Base-by-base conservation (phyloP, 2,113 vertebrate genomes). In the Ariopsis seemanni region DNA sequence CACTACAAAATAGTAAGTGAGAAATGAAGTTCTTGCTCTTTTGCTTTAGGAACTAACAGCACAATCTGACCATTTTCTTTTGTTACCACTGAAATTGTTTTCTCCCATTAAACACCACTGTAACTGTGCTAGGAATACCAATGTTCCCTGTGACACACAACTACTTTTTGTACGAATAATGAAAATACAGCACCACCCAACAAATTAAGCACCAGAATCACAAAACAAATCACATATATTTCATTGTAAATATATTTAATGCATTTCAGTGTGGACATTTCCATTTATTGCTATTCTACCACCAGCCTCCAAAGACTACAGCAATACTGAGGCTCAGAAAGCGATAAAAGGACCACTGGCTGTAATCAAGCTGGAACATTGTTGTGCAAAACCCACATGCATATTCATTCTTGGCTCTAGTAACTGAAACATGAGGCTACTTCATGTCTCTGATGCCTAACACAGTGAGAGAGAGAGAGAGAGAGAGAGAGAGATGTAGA, bases 401-500 rank as follows among this genome's bases (percentile, higher is more conserved):
- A 74, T 74, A 55, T 58, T 74, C 53, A 84, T 69, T 84, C 52
- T 84, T 71, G 52, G 62, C 62, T 67, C 48, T 27, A 83, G 10
- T 74, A 42, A 42, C 17, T 81, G 53, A 81, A 22, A 60, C 79
- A 60, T 79, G 77, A 30, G n/a, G 67, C 11, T 42, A 72, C 55
- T 74, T 30, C 83, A 74, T 58, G 83, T 48, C 52, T 74, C 65
- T 42, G 30, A 84, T 55, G 65, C 67, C 53, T 57, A 12, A 58
- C 10, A 57, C 52, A 65, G 62, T 6, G 42, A 27, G 34, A 60
- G 55, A 42, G 65, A 57, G 50, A 57, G 42, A 53, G 71, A 34
- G 60, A 67, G 42, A 53, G 81, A 34, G 60, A 67, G 71, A 52
- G 8, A 42, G 75, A 34, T 48, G 25, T 58, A 86, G 83, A 91